These are phyloP conservation scores for Eudasyphora cyanicolor DNA, from an alignment of 2,888 invertebrate genomes.

Conservation along the genomic window DNA sequence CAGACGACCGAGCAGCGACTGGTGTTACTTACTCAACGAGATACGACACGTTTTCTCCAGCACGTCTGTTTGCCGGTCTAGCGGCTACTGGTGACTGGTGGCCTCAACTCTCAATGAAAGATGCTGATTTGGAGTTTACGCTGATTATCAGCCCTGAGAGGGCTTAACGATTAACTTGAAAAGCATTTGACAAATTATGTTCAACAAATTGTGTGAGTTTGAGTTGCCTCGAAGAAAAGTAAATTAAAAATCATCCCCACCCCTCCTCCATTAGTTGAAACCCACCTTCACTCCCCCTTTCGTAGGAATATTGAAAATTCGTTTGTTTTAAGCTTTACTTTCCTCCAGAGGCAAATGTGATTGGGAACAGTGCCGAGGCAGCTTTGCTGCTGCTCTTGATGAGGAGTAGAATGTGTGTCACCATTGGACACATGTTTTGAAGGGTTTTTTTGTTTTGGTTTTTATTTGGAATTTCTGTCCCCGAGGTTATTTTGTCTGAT, in stretches of 20 bases:
- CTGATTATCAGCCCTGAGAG: slow-evolving; percentile 45
- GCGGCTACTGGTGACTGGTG: slow-evolving; percentile 6
- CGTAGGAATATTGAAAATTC: background rate
- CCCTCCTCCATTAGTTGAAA: background rate
- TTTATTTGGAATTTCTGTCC: background rate
- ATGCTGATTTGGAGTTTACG: slow-evolving; percentile 55
- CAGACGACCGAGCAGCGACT: slow-evolving; percentile 48
- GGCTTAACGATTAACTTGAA: slow-evolving; percentile 64
- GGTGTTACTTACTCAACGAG: slow-evolving; percentile 64
- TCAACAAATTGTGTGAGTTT: slow-evolving; percentile 8
- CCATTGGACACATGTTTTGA: slow-evolving; percentile 56
- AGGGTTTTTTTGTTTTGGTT: slow-evolving; percentile 16
- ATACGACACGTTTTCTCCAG: slow-evolving; percentile 68
- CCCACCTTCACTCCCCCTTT: background rate
- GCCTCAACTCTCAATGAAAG: too few species aligned
- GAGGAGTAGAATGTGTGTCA: slow-evolving; percentile 46
- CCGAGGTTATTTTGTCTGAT: slow-evolving; percentile 33
- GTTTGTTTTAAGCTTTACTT: slow-evolving; percentile 3
- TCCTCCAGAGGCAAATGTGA: background rate
- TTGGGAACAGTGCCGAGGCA: background rate
- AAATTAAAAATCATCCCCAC: slow-evolving; percentile 11
- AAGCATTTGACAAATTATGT: slow-evolving; percentile 67
- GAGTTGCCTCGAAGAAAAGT: background rate
- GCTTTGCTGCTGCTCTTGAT: slow-evolving; percentile 14
- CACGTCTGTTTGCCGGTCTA: background rate